phyloP scores from a whole-genome alignment of 2,888 invertebrate genomes.

The Harpagoxenus sublaevis region DNA sequence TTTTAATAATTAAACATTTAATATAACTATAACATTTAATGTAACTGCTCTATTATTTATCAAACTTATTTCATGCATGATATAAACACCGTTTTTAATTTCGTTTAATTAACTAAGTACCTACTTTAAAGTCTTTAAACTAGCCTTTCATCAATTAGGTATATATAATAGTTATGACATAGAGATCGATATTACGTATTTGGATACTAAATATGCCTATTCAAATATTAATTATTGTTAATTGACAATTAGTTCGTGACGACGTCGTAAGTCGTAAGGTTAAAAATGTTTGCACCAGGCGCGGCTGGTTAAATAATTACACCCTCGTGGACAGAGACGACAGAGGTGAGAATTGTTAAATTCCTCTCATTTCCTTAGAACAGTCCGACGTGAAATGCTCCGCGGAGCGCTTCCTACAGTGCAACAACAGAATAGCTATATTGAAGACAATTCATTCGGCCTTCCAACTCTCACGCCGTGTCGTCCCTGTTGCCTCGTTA shows the following conservation, averaged over 20 bases:
- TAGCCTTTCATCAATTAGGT: neutral
- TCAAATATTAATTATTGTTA: constrained; percentile 17
- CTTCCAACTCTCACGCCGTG: constrained; percentile 16
- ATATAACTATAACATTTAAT: neutral
- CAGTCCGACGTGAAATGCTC: constrained; percentile 30
- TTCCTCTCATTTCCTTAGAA: constrained; percentile 34
- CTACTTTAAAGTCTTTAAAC: neutral
- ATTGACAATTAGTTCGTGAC: neutral
- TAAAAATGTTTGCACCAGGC: neutral
- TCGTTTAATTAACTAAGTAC: neutral
- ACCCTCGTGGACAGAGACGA: neutral
- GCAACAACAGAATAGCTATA: constrained; percentile 38
- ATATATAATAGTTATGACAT: neutral
- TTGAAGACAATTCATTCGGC: constrained; percentile 49
- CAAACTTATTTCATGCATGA: neutral
- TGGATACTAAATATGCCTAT: neutral
- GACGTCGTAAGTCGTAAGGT: neutral
- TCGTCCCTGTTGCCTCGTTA: constrained; percentile 33
- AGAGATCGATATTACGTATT: neutral
- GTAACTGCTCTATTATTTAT: neutral
- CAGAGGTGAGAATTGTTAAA: constrained; percentile 14
- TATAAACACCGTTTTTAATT: constrained; percentile 4
- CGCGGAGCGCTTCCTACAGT: neutral
- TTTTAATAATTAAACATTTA: neutral
- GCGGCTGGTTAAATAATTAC: neutral